Evolutionary conservation across 2,113 vertebrate genomes (phyloP), one percentile per base, ranked within the genome.

Genomic region (Elephantulus edwardii): DNA sequence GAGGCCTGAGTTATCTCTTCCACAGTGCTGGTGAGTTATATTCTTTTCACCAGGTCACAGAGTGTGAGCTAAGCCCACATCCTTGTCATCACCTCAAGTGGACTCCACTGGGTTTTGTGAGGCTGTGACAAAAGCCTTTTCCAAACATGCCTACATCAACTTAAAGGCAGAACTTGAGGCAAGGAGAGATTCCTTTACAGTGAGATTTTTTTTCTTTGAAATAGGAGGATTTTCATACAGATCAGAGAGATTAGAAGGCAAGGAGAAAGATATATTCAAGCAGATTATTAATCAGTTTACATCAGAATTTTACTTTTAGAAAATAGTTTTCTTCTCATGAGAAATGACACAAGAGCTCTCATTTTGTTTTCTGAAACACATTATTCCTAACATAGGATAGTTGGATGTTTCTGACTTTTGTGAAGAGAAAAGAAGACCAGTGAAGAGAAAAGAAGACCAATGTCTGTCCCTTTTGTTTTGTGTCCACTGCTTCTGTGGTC

Each of bases 271-370:
- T n/a, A 26, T 56, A 17, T 68, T 77, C 30, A 10, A 17, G 38
- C 38, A 88, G 54, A 62, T n/a, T 3, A 3, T 28, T 2, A 20
- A 40, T 70, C 68, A 22, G 28, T 83, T 48, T 40, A 28, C 19
- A 76, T 42, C 28, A 54, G 6, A 13, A 28, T 56, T 86, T 81
- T 86, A 66, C 74, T 48, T 66, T 68, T 48, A 33, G n/a, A 74
- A 52, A 52, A 28, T 42, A 44, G 10, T 80, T 80, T 77, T 88
- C 76, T 86, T 93, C 70, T 81, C 70, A 24, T 24, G 35, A 86
- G 82, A 81, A 89, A n/a, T 68, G 54, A 38, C 35, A 60, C 38
- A 40, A 54, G 16, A 24, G 30, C 68, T 50, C 30, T 58, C 30
- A 58, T 48, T 74, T 74, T 19, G 30, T 75, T 84, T 90, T 60